A percentile compares a stretch with the other conserved stretches of the same genome.
These are phyloP conservation scores for Urocitellus parryii DNA, from an alignment of 2,113 vertebrate genomes.

Conservation along the genomic window DNA sequence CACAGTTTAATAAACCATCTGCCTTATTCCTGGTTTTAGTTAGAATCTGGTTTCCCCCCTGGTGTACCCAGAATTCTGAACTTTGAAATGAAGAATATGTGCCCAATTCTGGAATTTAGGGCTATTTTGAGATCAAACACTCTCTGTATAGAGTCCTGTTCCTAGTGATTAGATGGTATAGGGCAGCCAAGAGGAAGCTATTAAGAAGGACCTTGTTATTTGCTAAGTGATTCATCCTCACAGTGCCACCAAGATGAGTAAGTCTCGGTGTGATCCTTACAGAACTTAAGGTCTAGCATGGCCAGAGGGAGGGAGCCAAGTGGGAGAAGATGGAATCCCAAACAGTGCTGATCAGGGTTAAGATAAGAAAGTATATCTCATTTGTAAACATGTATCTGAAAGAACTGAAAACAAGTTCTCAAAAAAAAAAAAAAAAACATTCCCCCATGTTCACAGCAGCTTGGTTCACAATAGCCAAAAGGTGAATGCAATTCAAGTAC, in stretches of 20 bases:
- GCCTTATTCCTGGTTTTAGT: neutral
- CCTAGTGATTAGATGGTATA: too few species aligned
- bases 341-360: neutral
- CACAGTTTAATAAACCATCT: neutral
- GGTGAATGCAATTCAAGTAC: too few species aligned
- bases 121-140: neutral
- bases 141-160: neutral
- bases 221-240: conserved; percentile 4
- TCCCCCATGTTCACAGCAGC: neutral
- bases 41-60: neutral
- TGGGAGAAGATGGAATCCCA: neutral
- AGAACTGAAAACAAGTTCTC: neutral
- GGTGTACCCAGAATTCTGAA: neutral
- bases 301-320: neutral
- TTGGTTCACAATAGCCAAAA: too few species aligned
- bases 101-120: neutral
- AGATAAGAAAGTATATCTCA: neutral
- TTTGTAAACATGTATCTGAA: neutral
- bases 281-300: neutral
- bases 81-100: neutral
- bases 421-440: too few species aligned
- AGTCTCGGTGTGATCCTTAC: neutral
- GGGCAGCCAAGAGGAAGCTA: neutral
- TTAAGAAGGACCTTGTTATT: conserved; percentile 6
- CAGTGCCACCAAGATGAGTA: neutral